Conservation (phyloP, 2,113 vertebrate species). For the Ondatra zibethicus region DNA sequence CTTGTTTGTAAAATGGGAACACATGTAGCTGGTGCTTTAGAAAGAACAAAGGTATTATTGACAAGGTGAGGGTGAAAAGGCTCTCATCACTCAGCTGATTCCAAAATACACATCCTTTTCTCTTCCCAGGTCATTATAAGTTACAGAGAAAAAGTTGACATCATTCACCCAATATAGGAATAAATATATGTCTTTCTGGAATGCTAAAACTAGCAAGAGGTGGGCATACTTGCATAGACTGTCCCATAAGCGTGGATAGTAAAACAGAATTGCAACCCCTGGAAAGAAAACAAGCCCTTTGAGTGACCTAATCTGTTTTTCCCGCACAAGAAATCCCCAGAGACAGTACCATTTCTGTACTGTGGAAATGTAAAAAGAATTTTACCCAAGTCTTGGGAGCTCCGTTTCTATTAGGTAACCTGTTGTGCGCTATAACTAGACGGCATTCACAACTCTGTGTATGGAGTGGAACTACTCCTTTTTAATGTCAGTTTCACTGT, state of each 20-base stretch:
- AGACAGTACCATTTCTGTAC: not conserved
- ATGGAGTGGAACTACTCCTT: too few species aligned
- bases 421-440: not conserved
- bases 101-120: not conserved
- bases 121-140: not conserved
- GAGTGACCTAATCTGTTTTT: not conserved
- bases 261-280: constrained; percentile 6
- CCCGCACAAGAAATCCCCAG: constrained; percentile 16
- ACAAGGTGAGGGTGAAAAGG: not conserved
- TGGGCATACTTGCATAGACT: not conserved
- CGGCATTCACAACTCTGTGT: not conserved
- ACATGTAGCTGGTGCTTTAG: not conserved
- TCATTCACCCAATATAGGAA: not conserved
- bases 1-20: not conserved
- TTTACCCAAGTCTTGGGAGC: not conserved
- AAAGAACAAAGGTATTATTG: not conserved
- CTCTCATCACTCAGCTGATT: not conserved
- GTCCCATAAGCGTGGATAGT: not conserved
- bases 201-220: not conserved
- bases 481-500: not conserved
- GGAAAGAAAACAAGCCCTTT: not conserved
- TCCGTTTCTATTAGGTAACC: not conserved
- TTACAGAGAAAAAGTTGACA: not conserved
- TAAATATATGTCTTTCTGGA: not conserved
- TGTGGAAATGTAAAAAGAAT: not conserved